phyloP scores from a whole-genome alignment of 2,888 invertebrate species.

The Tetragonisca angustula region DNA sequence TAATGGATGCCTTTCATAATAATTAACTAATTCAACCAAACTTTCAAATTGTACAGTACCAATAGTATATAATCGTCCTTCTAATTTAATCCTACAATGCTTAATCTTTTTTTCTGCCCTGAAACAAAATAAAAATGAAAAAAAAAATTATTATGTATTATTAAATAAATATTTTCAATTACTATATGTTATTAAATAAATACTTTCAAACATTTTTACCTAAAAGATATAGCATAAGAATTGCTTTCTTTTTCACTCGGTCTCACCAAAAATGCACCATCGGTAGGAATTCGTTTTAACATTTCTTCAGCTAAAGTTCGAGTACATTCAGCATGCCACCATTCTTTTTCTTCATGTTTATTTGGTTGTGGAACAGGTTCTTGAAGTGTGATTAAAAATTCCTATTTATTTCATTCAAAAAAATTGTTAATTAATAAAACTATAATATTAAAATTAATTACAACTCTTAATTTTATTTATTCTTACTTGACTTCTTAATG shows the following conservation, averaged over 20 bases:
- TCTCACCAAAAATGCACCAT: constrained; percentile 97
- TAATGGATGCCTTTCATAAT: constrained; percentile 95
- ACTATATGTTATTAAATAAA: not conserved
- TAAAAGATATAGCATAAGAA: constrained; percentile 97
- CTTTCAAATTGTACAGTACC: constrained; percentile 97
- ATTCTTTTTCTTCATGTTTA: constrained; percentile 96
- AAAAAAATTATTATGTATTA: not conserved
- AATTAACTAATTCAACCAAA: constrained; percentile 95
- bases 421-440: constrained; percentile 2
- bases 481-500: constrained; percentile 91
- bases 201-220: constrained; percentile 84
- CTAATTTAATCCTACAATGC: constrained; percentile 97
- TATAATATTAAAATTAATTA: not conserved
- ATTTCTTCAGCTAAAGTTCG: constrained; percentile 95
- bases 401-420: constrained; percentile 83
- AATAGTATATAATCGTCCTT: constrained; percentile 95
- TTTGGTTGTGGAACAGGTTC: constrained; percentile 98
- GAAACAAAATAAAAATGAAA: constrained; percentile 54
- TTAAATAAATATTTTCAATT: constrained; percentile 1
- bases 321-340: constrained; percentile 94
- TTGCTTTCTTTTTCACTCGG: constrained; percentile 94
- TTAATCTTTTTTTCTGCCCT: constrained; percentile 97
- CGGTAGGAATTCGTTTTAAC: constrained; percentile 91
- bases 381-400: constrained; percentile 93
- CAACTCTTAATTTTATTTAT: constrained; percentile 13